Evolutionary conservation across 2,797 vertebrate genomes (phyloP).

Genomic region (Dermochelys coriacea): DNA sequence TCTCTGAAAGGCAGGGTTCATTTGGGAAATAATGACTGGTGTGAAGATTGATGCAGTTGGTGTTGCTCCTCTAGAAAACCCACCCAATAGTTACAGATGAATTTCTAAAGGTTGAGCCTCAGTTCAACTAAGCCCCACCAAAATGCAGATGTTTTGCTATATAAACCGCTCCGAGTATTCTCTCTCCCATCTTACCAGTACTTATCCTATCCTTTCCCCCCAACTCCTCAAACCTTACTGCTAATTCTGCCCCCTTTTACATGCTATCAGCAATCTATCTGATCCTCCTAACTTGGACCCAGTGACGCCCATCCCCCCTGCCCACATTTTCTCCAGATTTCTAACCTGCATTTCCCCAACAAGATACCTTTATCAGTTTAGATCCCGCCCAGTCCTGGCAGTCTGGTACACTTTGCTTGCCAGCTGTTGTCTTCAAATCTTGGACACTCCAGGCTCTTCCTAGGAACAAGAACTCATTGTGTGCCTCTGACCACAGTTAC

Average conservation of each 20-base stretch:
- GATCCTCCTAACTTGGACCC: background rate
- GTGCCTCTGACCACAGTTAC: background rate
- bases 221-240: background rate
- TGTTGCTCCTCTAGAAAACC: background rate
- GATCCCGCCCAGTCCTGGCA: background rate
- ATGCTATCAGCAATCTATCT: background rate
- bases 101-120: background rate
- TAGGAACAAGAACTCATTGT: background rate
- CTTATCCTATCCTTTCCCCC: background rate
- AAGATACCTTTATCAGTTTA: fast-evolving
- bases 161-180: background rate
- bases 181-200: background rate
- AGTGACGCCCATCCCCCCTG: background rate
- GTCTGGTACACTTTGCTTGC: background rate
- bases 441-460: background rate
- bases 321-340: background rate
- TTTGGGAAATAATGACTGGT: background rate
- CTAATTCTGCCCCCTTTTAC: background rate
- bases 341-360: background rate
- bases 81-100: background rate
- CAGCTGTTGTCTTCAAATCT: slow-evolving; percentile 48
- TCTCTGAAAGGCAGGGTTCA: background rate
- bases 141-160: background rate
- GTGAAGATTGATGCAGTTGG: background rate
- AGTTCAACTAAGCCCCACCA: background rate